Evolutionary conservation across 2,113 vertebrate species (phyloP).

Genomic region (Mus spicilegus): DNA sequence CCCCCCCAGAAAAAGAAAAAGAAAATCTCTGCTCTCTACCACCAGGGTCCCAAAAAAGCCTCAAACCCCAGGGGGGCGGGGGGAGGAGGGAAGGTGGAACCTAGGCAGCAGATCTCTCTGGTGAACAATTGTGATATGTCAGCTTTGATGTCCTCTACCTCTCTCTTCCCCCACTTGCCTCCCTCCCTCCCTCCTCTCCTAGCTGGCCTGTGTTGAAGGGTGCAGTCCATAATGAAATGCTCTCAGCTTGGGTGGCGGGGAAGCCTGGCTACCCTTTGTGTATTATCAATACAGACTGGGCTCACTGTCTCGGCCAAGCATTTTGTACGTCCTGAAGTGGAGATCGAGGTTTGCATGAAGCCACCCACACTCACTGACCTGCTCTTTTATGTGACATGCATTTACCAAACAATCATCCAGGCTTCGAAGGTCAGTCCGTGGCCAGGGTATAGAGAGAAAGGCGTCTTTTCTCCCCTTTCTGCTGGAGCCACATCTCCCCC

Average conservation of each 20-base stretch:
- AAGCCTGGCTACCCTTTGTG: conserved; percentile 61
- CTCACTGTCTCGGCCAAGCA: background rate
- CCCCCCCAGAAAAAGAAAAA: too few species aligned
- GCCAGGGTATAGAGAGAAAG: conserved; percentile 68
- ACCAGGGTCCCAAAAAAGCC: conserved; percentile 45
- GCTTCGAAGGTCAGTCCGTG: conserved; percentile 64
- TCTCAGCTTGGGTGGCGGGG: conserved; percentile 63
- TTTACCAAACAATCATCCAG: conserved; percentile 67
- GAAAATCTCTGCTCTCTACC: conserved; percentile 16
- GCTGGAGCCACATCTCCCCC: conserved; percentile 26
- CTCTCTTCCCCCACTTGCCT: background rate
- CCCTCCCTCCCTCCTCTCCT: background rate
- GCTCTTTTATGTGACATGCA: conserved; percentile 70
- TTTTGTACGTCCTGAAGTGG: conserved; percentile 51
- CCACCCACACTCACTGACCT: conserved; percentile 64
- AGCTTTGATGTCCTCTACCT: background rate
- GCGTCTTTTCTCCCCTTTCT: conserved; percentile 64
- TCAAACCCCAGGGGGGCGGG: background rate
- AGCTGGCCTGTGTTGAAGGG: background rate
- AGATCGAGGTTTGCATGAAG: background rate
- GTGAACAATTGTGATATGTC: background rate
- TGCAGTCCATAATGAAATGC: conserved; percentile 55
- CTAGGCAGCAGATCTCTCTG: background rate
- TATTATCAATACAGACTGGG: conserved; percentile 33
- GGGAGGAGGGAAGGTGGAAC: background rate